Base-by-base conservation (phyloP, 2,888 invertebrate species). In the Cosmia pyralina region DNA sequence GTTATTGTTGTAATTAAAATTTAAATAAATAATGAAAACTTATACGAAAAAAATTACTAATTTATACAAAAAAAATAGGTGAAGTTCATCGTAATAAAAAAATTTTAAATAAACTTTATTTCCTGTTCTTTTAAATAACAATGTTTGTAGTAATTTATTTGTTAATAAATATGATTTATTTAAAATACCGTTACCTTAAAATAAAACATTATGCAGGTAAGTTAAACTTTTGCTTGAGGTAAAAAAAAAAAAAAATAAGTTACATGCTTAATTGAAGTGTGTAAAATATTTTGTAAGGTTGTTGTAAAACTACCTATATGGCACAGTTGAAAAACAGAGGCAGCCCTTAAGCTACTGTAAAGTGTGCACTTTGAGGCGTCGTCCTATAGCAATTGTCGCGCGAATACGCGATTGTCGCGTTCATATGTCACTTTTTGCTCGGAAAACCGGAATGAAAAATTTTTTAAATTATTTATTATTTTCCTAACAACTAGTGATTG, bases 61-160 rank as follows among this genome's bases (percentile, higher is more conserved):
- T 55, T 79, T 79, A 72, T 78, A 59, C 72, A 11, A 22, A 59
- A 50, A n/a, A 65, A 52, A 52, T 77, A 55, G 60, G 79, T 79
- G 50, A 79, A 79, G 66, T 66, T 77, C 55, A 77, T 57, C 28
- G 6, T 46, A 48, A 22, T 52, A 34, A 72, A 4, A 44, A 22
- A 44, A 50, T n/a, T 46, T 41, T 50, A 52, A 15, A 19, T 28
- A 69, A 38, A 52, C 17, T 57, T 63, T 28, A 50, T 62, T 71
- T 72, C 53, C 59, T 38, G 59, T 34, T 60, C 34, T 19, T 75
- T 67, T n/a, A 50, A 50, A 65, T 41, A 41, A 22, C 17, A 22
- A 62, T 52, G 22, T 22, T 46, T 57, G 19, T 13, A 22, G 1
- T 41, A 57, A 44, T 58, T 28, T 48, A 17, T 57, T 69, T 55